phyloP scores from a whole-genome alignment of 2,888 invertebrate species.

The Pheosia tremula region DNA sequence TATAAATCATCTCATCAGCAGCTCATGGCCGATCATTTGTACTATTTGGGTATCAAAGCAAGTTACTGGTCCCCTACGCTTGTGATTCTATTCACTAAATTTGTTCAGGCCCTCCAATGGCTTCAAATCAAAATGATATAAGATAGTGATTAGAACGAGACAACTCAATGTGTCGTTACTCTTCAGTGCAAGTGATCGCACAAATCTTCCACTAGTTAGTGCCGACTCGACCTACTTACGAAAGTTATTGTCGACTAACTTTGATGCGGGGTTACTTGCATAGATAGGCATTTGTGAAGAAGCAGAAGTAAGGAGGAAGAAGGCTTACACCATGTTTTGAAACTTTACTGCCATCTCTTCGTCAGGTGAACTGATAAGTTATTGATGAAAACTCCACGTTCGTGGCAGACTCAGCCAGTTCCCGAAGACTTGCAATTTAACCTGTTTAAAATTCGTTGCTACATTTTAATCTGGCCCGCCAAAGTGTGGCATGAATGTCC shows the following conservation, averaged over 20 bases:
- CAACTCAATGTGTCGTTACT: neutral
- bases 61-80: neutral
- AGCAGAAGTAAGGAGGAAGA: neutral
- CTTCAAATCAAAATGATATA: neutral
- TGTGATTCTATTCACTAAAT: neutral
- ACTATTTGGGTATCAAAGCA: neutral
- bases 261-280: conserved; percentile 36
- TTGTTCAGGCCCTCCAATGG: neutral
- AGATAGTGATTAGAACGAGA: neutral
- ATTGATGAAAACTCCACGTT: too few relatives aligned
- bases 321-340: neutral
- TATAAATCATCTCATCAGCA: neutral
- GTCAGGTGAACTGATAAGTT: neutral
- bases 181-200: conserved; percentile 23
- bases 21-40: neutral
- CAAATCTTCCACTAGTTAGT: conserved; percentile 54
- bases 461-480: too few relatives aligned
- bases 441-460: too few relatives aligned
- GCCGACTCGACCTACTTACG: conserved; percentile 41
- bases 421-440: too few relatives aligned
- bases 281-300: conserved; percentile 21
- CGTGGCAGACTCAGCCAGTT: too few relatives aligned
- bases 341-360: neutral
- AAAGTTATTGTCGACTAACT: conserved; percentile 50
- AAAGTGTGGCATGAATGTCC: too few relatives aligned